Conservation (phyloP, 2,888 invertebrate genomes). For the Xylota segnis region DNA sequence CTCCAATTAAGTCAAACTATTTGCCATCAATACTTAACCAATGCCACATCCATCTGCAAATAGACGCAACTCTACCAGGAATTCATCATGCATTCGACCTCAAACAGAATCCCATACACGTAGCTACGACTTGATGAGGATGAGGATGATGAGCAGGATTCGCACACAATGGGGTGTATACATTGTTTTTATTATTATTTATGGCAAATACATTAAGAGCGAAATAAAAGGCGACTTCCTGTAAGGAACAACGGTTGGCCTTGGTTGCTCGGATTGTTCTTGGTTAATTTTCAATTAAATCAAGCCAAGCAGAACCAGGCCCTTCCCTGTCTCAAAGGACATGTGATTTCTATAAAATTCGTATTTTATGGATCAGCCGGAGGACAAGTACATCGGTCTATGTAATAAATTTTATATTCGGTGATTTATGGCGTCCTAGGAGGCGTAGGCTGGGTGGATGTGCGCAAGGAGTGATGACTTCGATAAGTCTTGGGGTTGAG, state of each 20-base stretch:
- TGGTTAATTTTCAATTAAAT: constrained; percentile 45
- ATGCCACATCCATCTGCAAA: constrained; percentile 4
- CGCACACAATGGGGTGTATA: not conserved
- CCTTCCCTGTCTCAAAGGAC: not conserved
- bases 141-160: constrained; percentile 10
- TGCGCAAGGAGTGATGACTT: constrained; percentile 1
- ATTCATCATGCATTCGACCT: constrained; percentile 2
- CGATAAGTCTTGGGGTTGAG: constrained; percentile 1
- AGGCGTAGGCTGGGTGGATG: not conserved
- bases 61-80: not conserved
- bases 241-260: not conserved
- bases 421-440: constrained; percentile 36
- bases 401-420: constrained; percentile 38
- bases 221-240: constrained; percentile 6
- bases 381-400: constrained; percentile 21
- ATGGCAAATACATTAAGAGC: constrained; percentile 31
- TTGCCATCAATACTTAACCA: constrained; percentile 35
- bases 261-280: constrained; percentile 11
- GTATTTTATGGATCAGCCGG: constrained; percentile 21
- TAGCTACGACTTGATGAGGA: constrained; percentile 8
- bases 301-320: not conserved
- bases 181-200: constrained; percentile 24
- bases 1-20: constrained; percentile 51
- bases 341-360: constrained; percentile 41
- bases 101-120: constrained; percentile 6